Evolutionary conservation across 92 coral and sea anemone species (phyloP).

Genomic region (Heliopora coerulea): DNA sequence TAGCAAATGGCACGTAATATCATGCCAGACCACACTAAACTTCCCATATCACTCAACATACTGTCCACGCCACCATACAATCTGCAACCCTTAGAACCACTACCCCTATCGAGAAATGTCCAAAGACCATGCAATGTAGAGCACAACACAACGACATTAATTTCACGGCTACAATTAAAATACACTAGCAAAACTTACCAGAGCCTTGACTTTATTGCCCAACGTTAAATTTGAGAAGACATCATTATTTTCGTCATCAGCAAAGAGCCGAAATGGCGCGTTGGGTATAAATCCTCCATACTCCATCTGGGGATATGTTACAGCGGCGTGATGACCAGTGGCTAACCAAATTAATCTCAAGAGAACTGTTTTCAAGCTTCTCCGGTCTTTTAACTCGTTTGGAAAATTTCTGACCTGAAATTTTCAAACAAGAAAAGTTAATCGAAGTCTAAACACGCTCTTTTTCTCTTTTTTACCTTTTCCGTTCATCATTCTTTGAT

Average conservation of each 20-base stretch:
- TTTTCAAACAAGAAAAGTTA: background rate
- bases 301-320: constrained; percentile 81
- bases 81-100: no score
- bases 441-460: background rate
- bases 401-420: constrained; percentile 82
- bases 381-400: constrained; percentile 49
- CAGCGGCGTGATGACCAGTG: constrained; percentile 88
- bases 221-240: constrained; percentile 81
- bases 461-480: background rate
- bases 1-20: no score
- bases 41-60: no score
- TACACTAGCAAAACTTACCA: constrained; percentile 54
- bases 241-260: constrained; percentile 65
- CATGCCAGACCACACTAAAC: background rate
- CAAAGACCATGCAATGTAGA: background rate
- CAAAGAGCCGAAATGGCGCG: constrained; percentile 89
- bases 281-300: constrained; percentile 96
- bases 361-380: constrained; percentile 47
- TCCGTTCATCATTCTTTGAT: no score
- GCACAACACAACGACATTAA: background rate
- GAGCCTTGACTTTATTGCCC: constrained; percentile 94
- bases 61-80: no score
- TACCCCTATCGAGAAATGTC: background rate
- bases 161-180: no score
- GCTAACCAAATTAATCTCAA: constrained; percentile 83